Evolutionary conservation across 1,140 invertebrate species (phyloP).

Genomic region (Neodiprion virginianus): DNA sequence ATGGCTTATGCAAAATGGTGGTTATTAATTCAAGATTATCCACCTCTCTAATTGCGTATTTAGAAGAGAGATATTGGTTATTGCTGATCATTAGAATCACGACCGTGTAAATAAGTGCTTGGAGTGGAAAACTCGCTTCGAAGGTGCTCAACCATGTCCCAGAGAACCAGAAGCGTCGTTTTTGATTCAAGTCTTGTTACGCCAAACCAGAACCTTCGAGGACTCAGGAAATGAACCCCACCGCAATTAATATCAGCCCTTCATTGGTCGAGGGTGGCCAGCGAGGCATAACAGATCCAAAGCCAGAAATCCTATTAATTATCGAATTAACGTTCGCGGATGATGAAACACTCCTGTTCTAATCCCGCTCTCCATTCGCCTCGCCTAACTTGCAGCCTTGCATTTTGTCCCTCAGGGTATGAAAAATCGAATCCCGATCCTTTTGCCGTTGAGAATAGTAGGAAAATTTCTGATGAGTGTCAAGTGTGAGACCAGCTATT

Average conservation of each 20-base stretch:
- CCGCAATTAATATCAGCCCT: slow-evolving; percentile 4
- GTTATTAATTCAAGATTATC: no score
- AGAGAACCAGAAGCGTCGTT: background rate
- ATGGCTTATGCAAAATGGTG: no score
- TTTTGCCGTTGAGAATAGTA: background rate
- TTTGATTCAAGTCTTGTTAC: background rate
- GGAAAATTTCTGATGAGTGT: no score
- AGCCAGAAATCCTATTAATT: background rate
- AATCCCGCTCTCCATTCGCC: background rate
- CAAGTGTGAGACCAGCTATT: no score
- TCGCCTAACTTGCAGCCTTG: background rate
- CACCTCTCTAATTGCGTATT: no score
- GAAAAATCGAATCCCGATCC: background rate
- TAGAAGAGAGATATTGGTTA: background rate
- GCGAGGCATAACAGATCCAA: background rate
- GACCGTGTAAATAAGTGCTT: background rate
- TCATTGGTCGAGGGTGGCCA: background rate
- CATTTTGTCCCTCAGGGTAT: background rate
- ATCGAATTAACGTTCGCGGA: background rate
- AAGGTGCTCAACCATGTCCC: background rate
- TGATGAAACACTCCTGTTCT: background rate
- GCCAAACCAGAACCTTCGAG: background rate
- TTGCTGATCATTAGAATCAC: background rate
- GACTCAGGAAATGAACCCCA: background rate
- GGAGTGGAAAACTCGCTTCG: background rate